Evolutionary conservation across 2,888 invertebrate genomes (phyloP).

Genomic region (Chrysolina americana): DNA sequence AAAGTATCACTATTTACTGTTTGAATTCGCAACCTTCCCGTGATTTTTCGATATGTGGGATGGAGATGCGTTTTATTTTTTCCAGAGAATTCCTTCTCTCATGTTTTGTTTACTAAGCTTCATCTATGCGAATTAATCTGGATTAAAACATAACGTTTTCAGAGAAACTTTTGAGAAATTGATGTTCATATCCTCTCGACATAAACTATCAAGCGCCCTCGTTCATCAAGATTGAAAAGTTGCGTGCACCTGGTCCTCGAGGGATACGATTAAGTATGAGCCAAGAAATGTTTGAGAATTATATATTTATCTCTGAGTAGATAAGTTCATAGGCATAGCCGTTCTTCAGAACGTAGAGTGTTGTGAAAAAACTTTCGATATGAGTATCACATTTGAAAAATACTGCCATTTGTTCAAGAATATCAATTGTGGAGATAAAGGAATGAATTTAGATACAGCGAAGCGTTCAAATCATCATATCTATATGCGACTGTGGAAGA

Average conservation of each 20-base stretch:
- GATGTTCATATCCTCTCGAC: slow-evolving; percentile 26
- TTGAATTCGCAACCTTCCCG: no score
- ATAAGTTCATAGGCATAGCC: background rate
- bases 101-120: background rate
- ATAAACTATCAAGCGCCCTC: slow-evolving; percentile 31
- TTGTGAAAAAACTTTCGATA: no score
- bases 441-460: no score
- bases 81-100: no score
- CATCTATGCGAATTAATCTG: background rate
- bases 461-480: no score
- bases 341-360: background rate
- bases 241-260: slow-evolving; percentile 42
- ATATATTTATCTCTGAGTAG: slow-evolving; percentile 13
- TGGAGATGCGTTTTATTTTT: no score
- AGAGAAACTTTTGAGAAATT: slow-evolving; percentile 29
- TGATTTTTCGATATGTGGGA: no score
- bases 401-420: no score
- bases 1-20: no score
- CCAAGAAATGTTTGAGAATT: slow-evolving; percentile 39
- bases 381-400: no score
- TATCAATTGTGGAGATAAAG: no score
- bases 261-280: slow-evolving; percentile 39
- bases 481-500: no score
- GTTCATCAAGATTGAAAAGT: slow-evolving; percentile 46
- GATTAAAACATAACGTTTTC: background rate